These are phyloP conservation scores for Vanessa atalanta DNA, from an alignment of 1,140 invertebrate species.

Conservation along the genomic window DNA sequence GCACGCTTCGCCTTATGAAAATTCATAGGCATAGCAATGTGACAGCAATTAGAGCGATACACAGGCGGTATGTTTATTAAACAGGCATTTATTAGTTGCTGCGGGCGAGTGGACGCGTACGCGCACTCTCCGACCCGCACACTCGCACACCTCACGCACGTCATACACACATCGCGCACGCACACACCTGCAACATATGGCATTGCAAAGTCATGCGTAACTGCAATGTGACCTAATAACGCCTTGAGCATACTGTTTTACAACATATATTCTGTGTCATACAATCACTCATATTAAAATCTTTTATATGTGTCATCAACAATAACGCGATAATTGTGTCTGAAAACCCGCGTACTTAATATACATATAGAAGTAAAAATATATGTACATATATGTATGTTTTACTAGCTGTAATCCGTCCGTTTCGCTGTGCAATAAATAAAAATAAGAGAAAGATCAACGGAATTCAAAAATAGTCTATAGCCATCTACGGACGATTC, in stretches of 20 bases:
- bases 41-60: constrained; percentile 32
- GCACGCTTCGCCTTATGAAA: constrained; percentile 29
- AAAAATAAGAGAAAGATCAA: too few species aligned
- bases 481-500: too few species aligned
- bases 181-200: not conserved
- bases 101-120: constrained; percentile 6
- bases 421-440: too few species aligned
- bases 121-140: not conserved
- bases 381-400: too few species aligned
- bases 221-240: constrained; percentile 21
- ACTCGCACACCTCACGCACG: not conserved
- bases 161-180: not conserved
- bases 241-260: not conserved
- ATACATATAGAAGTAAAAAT: too few species aligned
- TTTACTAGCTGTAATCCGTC: too few species aligned
- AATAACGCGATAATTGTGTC: too few species aligned
- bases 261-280: not conserved
- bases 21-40: constrained; percentile 34
- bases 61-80: constrained; percentile 27
- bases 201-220: constrained; percentile 11
- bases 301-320: too few species aligned
- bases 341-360: too few species aligned
- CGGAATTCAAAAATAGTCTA: too few species aligned
- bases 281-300: not conserved
- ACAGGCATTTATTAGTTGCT: constrained; percentile 25